Conservation (phyloP, 2,113 vertebrate genomes). For the Lampris megalopsis region DNA sequence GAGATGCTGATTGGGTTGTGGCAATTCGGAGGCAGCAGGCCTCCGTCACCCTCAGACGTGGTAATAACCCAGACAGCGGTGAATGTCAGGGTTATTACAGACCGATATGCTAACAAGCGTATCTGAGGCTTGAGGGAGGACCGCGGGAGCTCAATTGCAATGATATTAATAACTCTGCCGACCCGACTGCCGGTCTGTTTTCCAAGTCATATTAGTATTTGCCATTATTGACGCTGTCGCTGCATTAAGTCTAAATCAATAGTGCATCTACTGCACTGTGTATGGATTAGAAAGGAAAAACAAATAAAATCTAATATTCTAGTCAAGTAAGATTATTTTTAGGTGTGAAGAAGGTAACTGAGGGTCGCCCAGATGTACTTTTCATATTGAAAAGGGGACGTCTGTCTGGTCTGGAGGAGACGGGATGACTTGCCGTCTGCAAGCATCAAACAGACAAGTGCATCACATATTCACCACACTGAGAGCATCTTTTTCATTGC, state of each 20-base stretch:
- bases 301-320: constrained; percentile 56
- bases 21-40: constrained; percentile 15
- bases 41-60: constrained; percentile 28
- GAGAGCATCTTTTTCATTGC: constrained; percentile 49
- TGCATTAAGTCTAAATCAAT: constrained; percentile 52
- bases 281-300: constrained; percentile 34
- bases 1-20: constrained; percentile 36
- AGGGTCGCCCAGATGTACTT: constrained; percentile 39
- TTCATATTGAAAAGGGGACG: constrained; percentile 40
- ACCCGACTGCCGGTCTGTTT: constrained; percentile 38
- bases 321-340: constrained; percentile 39
- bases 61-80: not conserved
- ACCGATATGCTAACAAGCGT: constrained; percentile 52
- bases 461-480: constrained; percentile 52
- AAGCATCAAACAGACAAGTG: constrained; percentile 38
- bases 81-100: constrained; percentile 39
- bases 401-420: constrained; percentile 41
- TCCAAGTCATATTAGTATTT: constrained; percentile 43
- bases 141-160: constrained; percentile 27
- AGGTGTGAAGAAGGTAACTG: constrained; percentile 41
- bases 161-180: constrained; percentile 58
- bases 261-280: constrained; percentile 32
- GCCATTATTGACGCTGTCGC: constrained; percentile 41
- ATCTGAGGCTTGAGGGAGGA: constrained; percentile 19
- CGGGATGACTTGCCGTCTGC: constrained; percentile 55